These are phyloP conservation scores for Tetramorium simillimum DNA, from an alignment of 1,140 invertebrate species.

Conservation along the genomic window DNA sequence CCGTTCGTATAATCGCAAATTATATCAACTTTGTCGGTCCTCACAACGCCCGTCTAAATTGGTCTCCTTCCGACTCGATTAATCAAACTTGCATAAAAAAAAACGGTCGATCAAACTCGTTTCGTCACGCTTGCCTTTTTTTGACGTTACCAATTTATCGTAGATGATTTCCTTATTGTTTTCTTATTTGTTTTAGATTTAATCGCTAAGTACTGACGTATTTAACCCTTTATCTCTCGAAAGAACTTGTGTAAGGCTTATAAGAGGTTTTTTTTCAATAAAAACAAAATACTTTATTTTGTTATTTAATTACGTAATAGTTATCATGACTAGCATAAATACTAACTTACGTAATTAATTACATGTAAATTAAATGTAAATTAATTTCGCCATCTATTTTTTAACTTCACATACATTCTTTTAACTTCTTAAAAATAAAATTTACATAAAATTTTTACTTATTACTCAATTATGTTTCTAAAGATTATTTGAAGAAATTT, in stretches of 20 bases:
- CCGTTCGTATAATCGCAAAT: conserved; percentile 12
- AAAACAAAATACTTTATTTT: background rate
- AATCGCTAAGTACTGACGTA: background rate
- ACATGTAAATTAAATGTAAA: conserved; percentile 3
- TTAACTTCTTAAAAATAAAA: background rate
- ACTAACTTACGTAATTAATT: background rate
- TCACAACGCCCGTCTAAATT: background rate
- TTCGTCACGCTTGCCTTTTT: conserved; percentile 1
- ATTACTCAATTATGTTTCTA: background rate
- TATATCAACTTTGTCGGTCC: background rate
- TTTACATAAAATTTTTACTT: background rate
- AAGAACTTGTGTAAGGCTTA: background rate
- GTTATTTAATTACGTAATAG: background rate
- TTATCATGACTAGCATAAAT: background rate
- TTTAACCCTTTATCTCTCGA: background rate
- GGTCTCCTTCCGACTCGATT: background rate
- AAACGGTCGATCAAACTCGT: background rate
- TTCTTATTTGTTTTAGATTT: background rate
- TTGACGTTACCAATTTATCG: background rate
- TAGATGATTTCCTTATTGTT: background rate
- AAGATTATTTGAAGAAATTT: background rate
- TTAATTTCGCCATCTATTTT: background rate
- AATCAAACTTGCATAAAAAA: conserved; percentile 28
- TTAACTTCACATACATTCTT: background rate
- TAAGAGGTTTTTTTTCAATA: background rate